Percentiles rank a stretch among this genome's conserved stretches.
phyloP scores from a whole-genome alignment of 1,140 invertebrate genomes.

The Drosophila kanapiae region DNA sequence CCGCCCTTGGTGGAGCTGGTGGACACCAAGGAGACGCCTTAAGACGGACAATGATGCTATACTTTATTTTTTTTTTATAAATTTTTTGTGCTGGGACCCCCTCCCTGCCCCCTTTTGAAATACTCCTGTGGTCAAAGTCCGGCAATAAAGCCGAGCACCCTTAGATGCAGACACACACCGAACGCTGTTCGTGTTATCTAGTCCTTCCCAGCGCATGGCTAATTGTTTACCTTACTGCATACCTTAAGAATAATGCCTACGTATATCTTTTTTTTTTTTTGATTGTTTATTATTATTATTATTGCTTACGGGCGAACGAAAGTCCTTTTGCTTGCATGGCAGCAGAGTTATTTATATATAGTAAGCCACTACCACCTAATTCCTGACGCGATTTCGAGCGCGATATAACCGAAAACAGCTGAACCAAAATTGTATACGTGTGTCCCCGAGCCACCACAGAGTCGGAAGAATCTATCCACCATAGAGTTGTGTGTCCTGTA shows the following conservation, averaged over 20 bases:
- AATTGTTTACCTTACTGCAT: constrained; percentile 11
- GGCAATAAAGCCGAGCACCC: constrained; percentile 1
- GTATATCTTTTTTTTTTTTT: no score
- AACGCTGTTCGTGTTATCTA: constrained; percentile 57
- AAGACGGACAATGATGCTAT: constrained; percentile 10
- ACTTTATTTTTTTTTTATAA: no score
- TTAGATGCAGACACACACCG: constrained; percentile 29
- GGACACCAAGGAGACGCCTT: constrained; percentile 36
- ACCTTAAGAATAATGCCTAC: background rate
- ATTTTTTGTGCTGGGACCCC: constrained; percentile 24
- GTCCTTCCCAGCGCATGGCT: constrained; percentile 46
- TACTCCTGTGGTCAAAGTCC: constrained; percentile 40
- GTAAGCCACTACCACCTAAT: constrained; percentile 33
- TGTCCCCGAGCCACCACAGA: background rate
- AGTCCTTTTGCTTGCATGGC: constrained; percentile 52
- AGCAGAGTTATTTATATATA: constrained; percentile 42
- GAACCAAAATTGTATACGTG: constrained; percentile 54
- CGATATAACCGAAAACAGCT: constrained; percentile 22
- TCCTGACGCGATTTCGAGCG: constrained; percentile 10
- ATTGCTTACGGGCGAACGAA: constrained; percentile 4
- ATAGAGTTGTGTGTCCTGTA: constrained; percentile 11
- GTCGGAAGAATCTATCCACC: constrained; percentile 8
- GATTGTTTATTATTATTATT: background rate
- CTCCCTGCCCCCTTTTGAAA: constrained; percentile 8
- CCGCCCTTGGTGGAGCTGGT: constrained; percentile 48